These are phyloP conservation scores for Pogonomyrmex californicus DNA, from an alignment of 1,140 invertebrate genomes.

Conservation along the genomic window DNA sequence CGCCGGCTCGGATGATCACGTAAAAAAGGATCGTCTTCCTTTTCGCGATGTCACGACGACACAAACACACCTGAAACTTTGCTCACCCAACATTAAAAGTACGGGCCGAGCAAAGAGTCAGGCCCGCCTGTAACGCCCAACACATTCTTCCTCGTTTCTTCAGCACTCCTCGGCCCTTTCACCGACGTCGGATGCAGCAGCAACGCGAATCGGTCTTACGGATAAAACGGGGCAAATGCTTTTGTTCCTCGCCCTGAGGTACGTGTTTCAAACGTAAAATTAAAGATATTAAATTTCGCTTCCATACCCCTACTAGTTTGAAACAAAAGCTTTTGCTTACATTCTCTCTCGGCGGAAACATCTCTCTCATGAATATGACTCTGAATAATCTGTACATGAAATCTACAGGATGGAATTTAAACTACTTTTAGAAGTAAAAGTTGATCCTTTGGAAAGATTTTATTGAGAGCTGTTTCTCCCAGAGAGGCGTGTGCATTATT, in stretches of 20 bases:
- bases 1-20: not conserved
- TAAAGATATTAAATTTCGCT: slow-evolving; percentile 2
- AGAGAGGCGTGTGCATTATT: not conserved
- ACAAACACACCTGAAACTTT: slow-evolving; percentile 86
- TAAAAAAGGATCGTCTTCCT: not conserved
- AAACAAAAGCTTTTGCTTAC: slow-evolving; percentile 16
- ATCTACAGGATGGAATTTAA: not conserved
- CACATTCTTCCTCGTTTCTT: slow-evolving; percentile 18
- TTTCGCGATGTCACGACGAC: slow-evolving; percentile 47
- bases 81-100: slow-evolving; percentile 81
- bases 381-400: not conserved
- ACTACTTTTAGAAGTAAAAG: slow-evolving; percentile 5
- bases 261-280: not conserved
- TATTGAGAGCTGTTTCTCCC: not conserved
- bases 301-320: not conserved
- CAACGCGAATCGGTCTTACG: not conserved
- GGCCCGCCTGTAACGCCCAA: slow-evolving; percentile 82
- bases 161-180: not conserved
- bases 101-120: slow-evolving; percentile 86
- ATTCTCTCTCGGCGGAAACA: not conserved
- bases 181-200: not conserved
- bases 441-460: not conserved
- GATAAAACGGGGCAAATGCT: slow-evolving; percentile 13
- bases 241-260: not conserved
- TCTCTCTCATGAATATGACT: not conserved